Percentiles rank a stretch among this genome's conserved stretches.
These are phyloP conservation scores for Etheostoma perlongum DNA, from an alignment of 2,797 vertebrate genomes.

Conservation along the genomic window DNA sequence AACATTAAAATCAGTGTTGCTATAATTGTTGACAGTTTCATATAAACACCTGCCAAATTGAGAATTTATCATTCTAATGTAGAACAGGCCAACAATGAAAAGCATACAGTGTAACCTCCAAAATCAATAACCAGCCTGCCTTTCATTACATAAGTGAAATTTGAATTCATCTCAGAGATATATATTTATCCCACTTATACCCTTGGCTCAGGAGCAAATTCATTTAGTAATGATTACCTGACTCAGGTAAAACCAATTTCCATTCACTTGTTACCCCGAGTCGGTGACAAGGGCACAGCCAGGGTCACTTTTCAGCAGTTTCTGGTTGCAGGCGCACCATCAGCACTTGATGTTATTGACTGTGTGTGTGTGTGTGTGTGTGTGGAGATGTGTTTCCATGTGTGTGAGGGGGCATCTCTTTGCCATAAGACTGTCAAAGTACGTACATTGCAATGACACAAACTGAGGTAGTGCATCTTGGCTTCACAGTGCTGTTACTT, in stretches of 20 bases:
- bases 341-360: conserved; percentile 87
- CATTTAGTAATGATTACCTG: conserved; percentile 96
- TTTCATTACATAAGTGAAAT: conserved; percentile 89
- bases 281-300: conserved; percentile 89
- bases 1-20: conserved; percentile 54
- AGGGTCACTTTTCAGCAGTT: conserved; percentile 91
- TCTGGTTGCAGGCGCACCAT: conserved; percentile 79
- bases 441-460: conserved; percentile 56
- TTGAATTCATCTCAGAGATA: conserved; percentile 87
- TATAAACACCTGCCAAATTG: conserved; percentile 80
- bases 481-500: conserved; percentile 55
- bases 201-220: conserved; percentile 84
- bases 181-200: conserved; percentile 86
- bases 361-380: conserved; percentile 33
- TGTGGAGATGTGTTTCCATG: not conserved
- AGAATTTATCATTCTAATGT: conserved; percentile 84
- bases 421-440: conserved; percentile 45
- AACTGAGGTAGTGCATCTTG: conserved; percentile 50
- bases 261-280: conserved; percentile 87
- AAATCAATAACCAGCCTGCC: conserved; percentile 80
- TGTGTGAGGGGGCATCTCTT: conserved; percentile 33
- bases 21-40: conserved; percentile 72
- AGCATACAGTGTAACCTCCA: conserved; percentile 74
- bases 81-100: conserved; percentile 77
- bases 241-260: conserved; percentile 92